Evolutionary conservation across 2,113 vertebrate genomes (phyloP).

Genomic region (Notothenia rossii): DNA sequence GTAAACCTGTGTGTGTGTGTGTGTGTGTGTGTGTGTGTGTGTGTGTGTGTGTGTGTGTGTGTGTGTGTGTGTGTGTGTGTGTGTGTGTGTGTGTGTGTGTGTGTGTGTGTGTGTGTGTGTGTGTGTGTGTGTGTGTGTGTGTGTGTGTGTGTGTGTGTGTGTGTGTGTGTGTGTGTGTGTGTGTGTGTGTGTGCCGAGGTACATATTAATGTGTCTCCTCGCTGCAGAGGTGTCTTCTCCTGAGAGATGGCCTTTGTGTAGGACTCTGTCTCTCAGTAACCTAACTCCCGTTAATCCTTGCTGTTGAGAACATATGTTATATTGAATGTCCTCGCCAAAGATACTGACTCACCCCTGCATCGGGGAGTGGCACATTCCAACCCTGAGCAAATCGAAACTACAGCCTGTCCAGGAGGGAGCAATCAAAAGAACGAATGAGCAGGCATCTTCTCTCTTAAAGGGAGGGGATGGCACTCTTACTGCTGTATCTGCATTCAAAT

Average conservation of each 20-base stretch:
- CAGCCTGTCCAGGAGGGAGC: conserved; percentile 22
- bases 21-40: neutral
- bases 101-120: too few species aligned
- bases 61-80: too few species aligned
- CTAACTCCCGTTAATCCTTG: conserved; percentile 64
- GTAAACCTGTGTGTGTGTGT: neutral
- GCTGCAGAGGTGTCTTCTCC: conserved; percentile 6
- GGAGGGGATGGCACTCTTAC: conserved; percentile 2
- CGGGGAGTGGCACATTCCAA: conserved; percentile 77
- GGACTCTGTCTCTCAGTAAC: conserved; percentile 63
- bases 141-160: too few species aligned
- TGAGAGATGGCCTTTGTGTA: conserved; percentile 25
- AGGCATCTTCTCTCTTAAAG: conserved; percentile 26
- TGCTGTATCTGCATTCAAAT: conserved; percentile 13
- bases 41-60: too few species aligned
- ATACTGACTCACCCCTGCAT: conserved; percentile 51
- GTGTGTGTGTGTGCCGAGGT: conserved; percentile 5
- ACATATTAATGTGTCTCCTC: conserved; percentile 2
- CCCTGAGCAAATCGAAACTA: conserved; percentile 43
- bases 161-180: conserved; percentile 1
- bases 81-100: too few species aligned
- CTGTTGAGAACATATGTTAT: conserved; percentile 58
- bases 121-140: too few species aligned
- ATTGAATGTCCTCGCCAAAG: conserved; percentile 31
- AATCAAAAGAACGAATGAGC: conserved; percentile 28